Evolutionary conservation across 2,113 vertebrate species (phyloP).

Genomic region (Labeo catla): DNA sequence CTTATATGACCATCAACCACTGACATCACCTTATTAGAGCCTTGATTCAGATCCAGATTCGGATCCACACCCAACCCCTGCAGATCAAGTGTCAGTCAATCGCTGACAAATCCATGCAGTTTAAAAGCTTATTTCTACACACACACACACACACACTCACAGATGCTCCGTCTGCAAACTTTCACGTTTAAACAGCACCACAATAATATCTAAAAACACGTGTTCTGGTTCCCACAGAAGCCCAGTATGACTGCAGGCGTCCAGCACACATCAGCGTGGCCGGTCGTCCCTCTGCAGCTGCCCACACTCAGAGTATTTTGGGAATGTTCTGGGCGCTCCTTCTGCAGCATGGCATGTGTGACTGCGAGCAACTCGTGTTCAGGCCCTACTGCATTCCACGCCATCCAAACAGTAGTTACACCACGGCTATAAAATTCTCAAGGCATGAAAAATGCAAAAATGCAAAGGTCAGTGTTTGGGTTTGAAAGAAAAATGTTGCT

Average conservation of each 20-base stretch:
- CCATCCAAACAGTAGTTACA: slow-evolving; percentile 1
- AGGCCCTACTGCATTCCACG: slow-evolving; percentile 13
- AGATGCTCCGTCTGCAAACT: not conserved
- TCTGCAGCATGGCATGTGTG: slow-evolving; percentile 32
- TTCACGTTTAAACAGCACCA: not conserved
- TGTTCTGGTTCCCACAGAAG: not conserved
- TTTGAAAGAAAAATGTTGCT: not conserved
- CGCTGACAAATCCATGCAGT: not conserved
- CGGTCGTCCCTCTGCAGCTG: not conserved
- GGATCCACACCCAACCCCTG: not conserved
- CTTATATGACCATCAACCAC: not conserved
- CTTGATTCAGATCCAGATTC: not conserved
- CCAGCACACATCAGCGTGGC: not conserved
- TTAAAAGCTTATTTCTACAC: not conserved
- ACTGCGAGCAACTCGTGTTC: slow-evolving; percentile 48
- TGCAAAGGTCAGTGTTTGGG: not conserved
- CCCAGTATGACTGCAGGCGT: not conserved
- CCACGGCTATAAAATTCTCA: not conserved
- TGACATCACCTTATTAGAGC: not conserved
- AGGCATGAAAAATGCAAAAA: not conserved
- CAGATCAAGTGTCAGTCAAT: not conserved
- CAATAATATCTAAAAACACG: not conserved
- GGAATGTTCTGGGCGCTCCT: slow-evolving; percentile 27
- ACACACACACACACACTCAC: not conserved
- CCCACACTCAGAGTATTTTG: slow-evolving; percentile 51